Conservation (phyloP, 2,888 invertebrate genomes). For the Tenthredo mesomela region DNA sequence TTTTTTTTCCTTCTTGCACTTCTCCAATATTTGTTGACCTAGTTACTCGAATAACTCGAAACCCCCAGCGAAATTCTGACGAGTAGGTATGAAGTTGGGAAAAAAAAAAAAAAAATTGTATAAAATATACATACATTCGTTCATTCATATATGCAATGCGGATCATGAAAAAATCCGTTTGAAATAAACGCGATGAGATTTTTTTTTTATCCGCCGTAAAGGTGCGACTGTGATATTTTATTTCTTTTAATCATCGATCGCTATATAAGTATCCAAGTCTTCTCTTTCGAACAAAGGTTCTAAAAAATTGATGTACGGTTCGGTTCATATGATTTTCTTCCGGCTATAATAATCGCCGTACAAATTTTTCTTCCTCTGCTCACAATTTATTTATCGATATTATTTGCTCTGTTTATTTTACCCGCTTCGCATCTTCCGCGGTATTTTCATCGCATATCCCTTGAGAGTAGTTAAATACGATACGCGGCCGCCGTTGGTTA, state of each 20-base stretch:
- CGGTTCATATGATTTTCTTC: neutral
- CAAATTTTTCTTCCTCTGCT: neutral
- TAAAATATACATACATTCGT: neutral
- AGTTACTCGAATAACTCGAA: slow-evolving; percentile 32
- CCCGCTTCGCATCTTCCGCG: neutral
- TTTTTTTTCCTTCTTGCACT: neutral
- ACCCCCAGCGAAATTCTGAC: neutral
- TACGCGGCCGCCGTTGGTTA: neutral
- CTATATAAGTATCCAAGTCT: neutral
- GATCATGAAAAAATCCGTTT: neutral
- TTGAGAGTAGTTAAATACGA: neutral
- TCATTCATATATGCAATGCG: neutral
- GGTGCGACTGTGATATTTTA: neutral
- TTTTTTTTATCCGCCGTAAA: neutral
- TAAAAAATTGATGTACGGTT: neutral
- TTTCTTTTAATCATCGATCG: neutral
- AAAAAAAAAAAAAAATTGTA: too few relatives aligned
- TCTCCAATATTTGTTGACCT: slow-evolving; percentile 15
- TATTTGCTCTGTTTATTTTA: neutral
- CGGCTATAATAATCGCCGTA: neutral
- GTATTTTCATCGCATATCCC: neutral
- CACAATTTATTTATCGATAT: neutral
- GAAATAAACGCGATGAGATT: neutral
- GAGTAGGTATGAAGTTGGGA: neutral
- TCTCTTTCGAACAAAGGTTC: neutral